These are phyloP conservation scores for Sicus ferrugineus DNA, from an alignment of 2,888 invertebrate genomes.

Conservation along the genomic window DNA sequence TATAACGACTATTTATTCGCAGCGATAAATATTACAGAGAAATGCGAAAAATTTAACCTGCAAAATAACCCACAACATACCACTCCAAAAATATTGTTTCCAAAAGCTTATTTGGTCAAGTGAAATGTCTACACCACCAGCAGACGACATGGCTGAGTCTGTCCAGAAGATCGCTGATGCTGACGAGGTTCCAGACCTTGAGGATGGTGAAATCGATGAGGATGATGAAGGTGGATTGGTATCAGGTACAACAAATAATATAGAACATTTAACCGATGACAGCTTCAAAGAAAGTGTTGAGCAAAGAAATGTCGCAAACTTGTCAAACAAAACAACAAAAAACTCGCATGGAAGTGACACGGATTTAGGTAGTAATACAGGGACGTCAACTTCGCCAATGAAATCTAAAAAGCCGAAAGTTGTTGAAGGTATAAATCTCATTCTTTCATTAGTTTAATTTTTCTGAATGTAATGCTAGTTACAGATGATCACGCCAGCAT, in stretches of 20 bases:
- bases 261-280: slow-evolving; percentile 2
- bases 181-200: slow-evolving; percentile 71
- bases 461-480: background rate
- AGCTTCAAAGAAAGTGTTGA: slow-evolving; percentile 4
- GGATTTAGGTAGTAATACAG: background rate
- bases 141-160: background rate
- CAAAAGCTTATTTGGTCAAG: background rate
- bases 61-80: too few relatives aligned
- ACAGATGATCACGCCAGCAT: slow-evolving; percentile 80
- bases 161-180: slow-evolving; percentile 17
- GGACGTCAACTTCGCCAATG: slow-evolving; percentile 44
- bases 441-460: background rate
- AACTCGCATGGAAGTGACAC: background rate
- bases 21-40: background rate
- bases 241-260: slow-evolving; percentile 31
- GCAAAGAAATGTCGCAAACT: slow-evolving; percentile 30
- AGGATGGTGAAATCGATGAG: slow-evolving; percentile 86
- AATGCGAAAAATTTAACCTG: background rate
- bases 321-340: slow-evolving; percentile 37
- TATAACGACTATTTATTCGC: background rate
- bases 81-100: background rate
- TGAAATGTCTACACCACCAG: slow-evolving; percentile 1
- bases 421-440: slow-evolving; percentile 62
- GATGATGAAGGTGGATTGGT: slow-evolving; percentile 66
- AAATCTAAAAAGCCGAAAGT: slow-evolving; percentile 66